These are phyloP conservation scores for Conus betulinus DNA, from an alignment of 1,140 invertebrate species.

Conservation along the genomic window DNA sequence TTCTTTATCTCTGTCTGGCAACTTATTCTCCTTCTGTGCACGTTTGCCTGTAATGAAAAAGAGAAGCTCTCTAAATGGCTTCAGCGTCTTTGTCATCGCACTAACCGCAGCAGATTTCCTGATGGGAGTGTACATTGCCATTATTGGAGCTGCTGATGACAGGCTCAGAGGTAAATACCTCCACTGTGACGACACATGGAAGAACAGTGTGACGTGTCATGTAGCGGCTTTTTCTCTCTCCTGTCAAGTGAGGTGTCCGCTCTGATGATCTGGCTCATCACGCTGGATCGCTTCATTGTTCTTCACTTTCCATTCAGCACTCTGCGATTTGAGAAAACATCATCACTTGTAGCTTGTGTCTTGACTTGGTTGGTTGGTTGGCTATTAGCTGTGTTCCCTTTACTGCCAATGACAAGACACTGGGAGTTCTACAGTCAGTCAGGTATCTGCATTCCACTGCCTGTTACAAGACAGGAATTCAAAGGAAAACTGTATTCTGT, in stretches of 20 bases:
- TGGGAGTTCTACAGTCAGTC: conserved; percentile 37
- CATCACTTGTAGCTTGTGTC: conserved; percentile 24
- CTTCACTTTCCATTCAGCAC: too few species aligned
- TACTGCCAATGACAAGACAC: conserved; percentile 21
- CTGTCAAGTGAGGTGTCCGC: conserved; percentile 52
- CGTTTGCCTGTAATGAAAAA: conserved; percentile 50
- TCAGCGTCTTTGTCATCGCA: too few species aligned
- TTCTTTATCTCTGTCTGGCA: conserved; percentile 50
- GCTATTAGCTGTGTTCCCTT: conserved; percentile 32
- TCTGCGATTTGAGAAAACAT: not conserved
- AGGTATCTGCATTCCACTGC: too few species aligned
- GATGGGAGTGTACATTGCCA: too few species aligned
- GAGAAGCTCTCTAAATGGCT: not conserved
- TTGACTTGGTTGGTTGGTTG: conserved; percentile 34
- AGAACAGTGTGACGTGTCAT: conserved; percentile 46
- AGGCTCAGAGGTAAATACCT: too few species aligned
- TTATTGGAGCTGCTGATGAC: too few species aligned
- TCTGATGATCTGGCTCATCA: too few species aligned
- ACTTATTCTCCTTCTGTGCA: conserved; percentile 15
- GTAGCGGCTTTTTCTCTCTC: conserved; percentile 59
- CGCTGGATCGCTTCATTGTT: too few species aligned
- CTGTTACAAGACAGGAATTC: too few species aligned
- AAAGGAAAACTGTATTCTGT: too few species aligned
- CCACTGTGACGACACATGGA: too few species aligned
- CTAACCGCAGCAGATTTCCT: too few species aligned